Evolutionary conservation across 2,113 vertebrate species (phyloP).

Genomic region (Stictonetta naevosa): DNA sequence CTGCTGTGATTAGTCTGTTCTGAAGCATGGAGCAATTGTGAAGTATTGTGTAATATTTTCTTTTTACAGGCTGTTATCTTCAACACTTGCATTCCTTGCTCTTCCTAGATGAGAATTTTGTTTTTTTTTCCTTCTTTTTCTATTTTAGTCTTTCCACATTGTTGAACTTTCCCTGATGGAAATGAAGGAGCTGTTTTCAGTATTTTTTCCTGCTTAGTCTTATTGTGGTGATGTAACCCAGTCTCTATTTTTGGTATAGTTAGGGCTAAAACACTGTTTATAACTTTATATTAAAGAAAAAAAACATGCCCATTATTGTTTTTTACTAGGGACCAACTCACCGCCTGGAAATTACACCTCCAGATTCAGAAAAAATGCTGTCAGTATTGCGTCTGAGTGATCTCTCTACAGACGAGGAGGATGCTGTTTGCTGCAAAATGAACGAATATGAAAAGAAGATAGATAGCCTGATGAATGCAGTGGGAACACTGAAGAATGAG

Average conservation of each 20-base stretch:
- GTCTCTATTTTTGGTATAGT: neutral
- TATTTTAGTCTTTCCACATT: neutral
- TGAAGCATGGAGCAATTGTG: fast-evolving
- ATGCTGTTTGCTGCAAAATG: conserved; percentile 80
- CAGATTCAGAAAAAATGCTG: conserved; percentile 77
- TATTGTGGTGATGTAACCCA: neutral
- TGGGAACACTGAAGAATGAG: conserved; percentile 89
- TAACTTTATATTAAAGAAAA: neutral
- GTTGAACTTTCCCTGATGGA: neutral
- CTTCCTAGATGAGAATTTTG: neutral
- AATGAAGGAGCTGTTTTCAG: neutral
- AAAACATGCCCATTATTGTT: neutral
- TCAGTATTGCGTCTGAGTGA: conserved; percentile 84
- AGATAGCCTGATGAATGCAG: conserved; percentile 84
- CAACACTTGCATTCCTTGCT: neutral
- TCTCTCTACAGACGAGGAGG: conserved; percentile 88
- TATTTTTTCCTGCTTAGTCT: neutral
- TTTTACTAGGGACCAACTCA: conserved; percentile 81
- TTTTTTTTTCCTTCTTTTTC: neutral
- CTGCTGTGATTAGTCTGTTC: neutral
- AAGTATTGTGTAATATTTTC: neutral
- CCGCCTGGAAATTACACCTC: conserved; percentile 79
- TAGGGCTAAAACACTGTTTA: neutral
- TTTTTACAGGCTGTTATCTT: neutral
- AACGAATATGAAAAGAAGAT: conserved; percentile 90